Evolutionary conservation across 2,888 invertebrate species (phyloP).

Genomic region (Rhingia rostrata): DNA sequence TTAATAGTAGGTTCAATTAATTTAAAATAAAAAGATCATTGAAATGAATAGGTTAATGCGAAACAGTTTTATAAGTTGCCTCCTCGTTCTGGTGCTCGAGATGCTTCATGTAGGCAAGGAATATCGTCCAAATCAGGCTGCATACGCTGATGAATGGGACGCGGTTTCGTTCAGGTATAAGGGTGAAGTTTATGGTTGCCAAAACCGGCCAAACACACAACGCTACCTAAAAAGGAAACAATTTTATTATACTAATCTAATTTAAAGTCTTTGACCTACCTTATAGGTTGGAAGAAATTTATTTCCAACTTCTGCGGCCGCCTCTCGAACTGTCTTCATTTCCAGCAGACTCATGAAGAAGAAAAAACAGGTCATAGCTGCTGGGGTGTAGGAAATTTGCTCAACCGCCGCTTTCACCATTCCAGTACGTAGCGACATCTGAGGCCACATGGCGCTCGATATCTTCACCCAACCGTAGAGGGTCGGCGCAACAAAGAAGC

Average conservation of each 20-base stretch:
- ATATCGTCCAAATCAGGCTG: conserved; percentile 90
- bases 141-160: conserved; percentile 89
- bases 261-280: conserved; percentile 71
- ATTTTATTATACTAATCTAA: no score
- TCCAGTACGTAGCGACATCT: conserved; percentile 87
- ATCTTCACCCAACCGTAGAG: conserved; percentile 91
- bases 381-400: conserved; percentile 89
- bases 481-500: conserved; percentile 91
- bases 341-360: conserved; percentile 90
- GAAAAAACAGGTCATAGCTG: conserved; percentile 90
- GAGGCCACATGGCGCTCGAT: conserved; percentile 90
- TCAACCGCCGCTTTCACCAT: conserved; percentile 90
- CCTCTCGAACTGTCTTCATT: conserved; percentile 86
- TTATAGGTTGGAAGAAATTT: conserved; percentile 90
- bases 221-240: conserved; percentile 84
- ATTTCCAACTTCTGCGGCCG: conserved; percentile 87
- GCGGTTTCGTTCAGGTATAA: conserved; percentile 88
- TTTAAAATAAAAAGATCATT: conserved; percentile 38
- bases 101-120: conserved; percentile 91
- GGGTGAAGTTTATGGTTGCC: conserved; percentile 89
- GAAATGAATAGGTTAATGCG: conserved; percentile 23
- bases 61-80: neutral
- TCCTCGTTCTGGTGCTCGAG: conserved; percentile 82
- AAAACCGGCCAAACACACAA: conserved; percentile 88
- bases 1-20: conserved; percentile 37